phyloP scores from a whole-genome alignment of 2,888 invertebrate species.

The Mylabris sibirica region DNA sequence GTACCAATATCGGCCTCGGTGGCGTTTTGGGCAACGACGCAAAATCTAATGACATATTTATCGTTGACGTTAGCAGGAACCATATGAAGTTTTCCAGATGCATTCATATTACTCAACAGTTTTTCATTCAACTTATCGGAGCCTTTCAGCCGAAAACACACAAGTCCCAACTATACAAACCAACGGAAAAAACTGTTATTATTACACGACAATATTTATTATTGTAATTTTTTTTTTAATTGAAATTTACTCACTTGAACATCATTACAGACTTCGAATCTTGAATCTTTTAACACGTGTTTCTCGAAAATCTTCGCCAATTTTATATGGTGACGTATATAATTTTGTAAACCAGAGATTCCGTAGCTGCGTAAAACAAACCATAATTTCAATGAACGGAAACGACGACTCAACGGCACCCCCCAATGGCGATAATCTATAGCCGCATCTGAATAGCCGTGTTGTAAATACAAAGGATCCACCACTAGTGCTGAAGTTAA shows the following conservation, averaged over 20 bases:
- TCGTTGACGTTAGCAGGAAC: constrained; percentile 92
- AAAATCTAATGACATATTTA: constrained; percentile 91
- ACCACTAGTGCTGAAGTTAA: constrained; percentile 96
- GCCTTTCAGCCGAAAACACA: constrained; percentile 89
- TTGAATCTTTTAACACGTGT: constrained; percentile 78
- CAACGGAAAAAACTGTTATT: neutral
- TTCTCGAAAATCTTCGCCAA: constrained; percentile 90
- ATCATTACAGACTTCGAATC: constrained; percentile 92
- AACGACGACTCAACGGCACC: constrained; percentile 92
- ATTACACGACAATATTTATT: constrained; percentile 3
- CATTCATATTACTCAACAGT: constrained; percentile 89
- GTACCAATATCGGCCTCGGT: constrained; percentile 81
- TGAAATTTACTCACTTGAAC: constrained; percentile 73
- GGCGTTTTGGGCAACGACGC: constrained; percentile 91
- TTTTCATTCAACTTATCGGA: constrained; percentile 86
- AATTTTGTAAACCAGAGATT: constrained; percentile 89
- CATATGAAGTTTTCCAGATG: constrained; percentile 96
- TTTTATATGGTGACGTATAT: constrained; percentile 89
- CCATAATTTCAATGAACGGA: constrained; percentile 96
- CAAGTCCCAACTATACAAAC: constrained; percentile 81
- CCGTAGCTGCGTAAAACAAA: constrained; percentile 95
- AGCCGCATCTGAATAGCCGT: constrained; percentile 90
- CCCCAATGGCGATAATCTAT: constrained; percentile 98
- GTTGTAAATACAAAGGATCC: constrained; percentile 97
- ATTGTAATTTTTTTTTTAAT: neutral